Conservation (phyloP, 2,797 vertebrate genomes). For the Melanotaenia boesemani region DNA sequence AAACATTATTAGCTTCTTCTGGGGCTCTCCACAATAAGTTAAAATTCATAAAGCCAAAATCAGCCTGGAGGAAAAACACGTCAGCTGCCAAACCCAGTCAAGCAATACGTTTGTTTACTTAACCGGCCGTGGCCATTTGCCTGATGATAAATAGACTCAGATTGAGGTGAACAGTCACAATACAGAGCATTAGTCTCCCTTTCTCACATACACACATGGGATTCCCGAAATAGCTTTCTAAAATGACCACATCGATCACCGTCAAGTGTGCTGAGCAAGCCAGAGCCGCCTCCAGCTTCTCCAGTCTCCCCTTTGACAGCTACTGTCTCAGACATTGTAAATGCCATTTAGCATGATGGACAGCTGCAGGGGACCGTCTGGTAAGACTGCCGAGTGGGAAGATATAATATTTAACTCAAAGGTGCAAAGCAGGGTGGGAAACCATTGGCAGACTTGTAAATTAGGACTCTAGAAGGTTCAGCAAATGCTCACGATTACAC, state of each 20-base stretch:
- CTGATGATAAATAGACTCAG: constrained; percentile 48
- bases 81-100: constrained; percentile 60
- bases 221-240: constrained; percentile 66
- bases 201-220: constrained; percentile 27
- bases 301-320: constrained; percentile 49
- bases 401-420: constrained; percentile 18
- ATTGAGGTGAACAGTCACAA: constrained; percentile 47
- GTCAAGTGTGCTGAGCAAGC: constrained; percentile 57
- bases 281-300: constrained; percentile 31
- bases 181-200: constrained; percentile 12
- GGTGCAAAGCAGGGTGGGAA: neutral
- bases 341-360: constrained; percentile 64
- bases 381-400: constrained; percentile 22
- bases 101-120: constrained; percentile 50
- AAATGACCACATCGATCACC: constrained; percentile 74
- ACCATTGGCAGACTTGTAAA: neutral
- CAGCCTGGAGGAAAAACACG: constrained; percentile 36
- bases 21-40: neutral
- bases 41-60: constrained; percentile 39
- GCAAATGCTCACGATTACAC: no score
- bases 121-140: constrained; percentile 14
- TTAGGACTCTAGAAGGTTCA: neutral
- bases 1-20: constrained; percentile 7
- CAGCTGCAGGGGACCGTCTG: constrained; percentile 29
- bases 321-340: constrained; percentile 69